A percentile compares a stretch with the other conserved stretches of the same genome.
These are phyloP conservation scores for Palythoa grandis DNA, from an alignment of 92 coral and sea anemone species.

Conservation along the genomic window DNA sequence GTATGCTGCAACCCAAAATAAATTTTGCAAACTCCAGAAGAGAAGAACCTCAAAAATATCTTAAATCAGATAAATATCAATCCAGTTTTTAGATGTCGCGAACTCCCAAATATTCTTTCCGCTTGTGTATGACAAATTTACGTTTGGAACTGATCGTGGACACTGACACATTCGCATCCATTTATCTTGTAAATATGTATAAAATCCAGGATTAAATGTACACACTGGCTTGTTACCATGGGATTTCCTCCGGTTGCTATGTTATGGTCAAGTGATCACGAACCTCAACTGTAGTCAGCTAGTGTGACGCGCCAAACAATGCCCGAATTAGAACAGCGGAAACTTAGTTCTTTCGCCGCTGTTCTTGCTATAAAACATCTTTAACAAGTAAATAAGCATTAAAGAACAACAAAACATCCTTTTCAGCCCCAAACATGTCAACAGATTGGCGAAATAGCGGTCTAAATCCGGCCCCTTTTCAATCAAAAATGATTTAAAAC, in stretches of 20 bases:
- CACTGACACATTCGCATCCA: not conserved
- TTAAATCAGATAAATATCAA: too few relatives aligned
- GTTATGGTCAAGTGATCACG: slow-evolving; percentile 7
- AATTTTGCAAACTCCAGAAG: too few relatives aligned
- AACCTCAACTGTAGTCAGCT: not conserved
- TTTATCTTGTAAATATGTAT: not conserved
- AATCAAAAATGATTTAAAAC: not conserved
- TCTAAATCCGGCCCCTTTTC: not conserved
- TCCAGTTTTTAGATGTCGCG: too few relatives aligned
- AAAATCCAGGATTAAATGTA: not conserved
- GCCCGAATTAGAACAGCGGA: not conserved
- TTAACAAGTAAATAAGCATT: not conserved
- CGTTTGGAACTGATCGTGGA: not conserved
- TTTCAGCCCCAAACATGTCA: not conserved
- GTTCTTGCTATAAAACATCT: not conserved
- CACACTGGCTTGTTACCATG: slow-evolving; percentile 5
- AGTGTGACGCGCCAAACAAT: not conserved
- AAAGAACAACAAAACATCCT: not conserved
- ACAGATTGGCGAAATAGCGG: not conserved
- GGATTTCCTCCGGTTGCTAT: slow-evolving; percentile 14
- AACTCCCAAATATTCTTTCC: not conserved
- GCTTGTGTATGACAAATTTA: not conserved
- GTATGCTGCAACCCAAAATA: too few relatives aligned
- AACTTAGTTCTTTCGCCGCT: not conserved
- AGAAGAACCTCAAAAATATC: too few relatives aligned